Conservation (phyloP, 2,888 invertebrate genomes). For the Creontiades dilutus region DNA sequence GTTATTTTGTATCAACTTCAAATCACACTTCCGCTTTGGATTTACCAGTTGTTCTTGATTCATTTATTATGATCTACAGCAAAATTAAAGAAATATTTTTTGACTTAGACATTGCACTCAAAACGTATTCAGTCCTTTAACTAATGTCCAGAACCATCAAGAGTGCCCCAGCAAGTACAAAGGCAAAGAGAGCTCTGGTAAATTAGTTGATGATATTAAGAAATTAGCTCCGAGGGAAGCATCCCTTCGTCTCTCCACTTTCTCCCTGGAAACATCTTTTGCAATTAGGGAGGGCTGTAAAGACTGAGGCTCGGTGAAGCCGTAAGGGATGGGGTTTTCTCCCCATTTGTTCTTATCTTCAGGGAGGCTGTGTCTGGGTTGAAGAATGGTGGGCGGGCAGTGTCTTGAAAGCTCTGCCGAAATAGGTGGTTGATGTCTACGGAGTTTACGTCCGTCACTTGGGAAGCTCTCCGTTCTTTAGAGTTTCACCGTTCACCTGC, state of each 20-base stretch:
- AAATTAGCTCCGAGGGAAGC: slow-evolving; percentile 55
- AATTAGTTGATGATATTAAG: slow-evolving; percentile 58
- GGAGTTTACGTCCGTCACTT: slow-evolving; percentile 7
- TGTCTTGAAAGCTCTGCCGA: slow-evolving; percentile 4
- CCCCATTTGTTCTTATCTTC: slow-evolving; percentile 52
- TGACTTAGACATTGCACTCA: neutral
- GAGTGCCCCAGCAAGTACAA: slow-evolving; percentile 11
- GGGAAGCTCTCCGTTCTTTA: neutral
- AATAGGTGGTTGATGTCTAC: neutral
- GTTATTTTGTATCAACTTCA: too few relatives aligned
- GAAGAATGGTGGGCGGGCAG: slow-evolving; percentile 25
- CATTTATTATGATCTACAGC: neutral
- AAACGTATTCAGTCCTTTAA: neutral
- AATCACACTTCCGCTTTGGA: too few relatives aligned
- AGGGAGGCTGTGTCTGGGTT: slow-evolving; percentile 8
- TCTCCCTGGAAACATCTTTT: slow-evolving; percentile 46
- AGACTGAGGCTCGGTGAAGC: slow-evolving; percentile 22
- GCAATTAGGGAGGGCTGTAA: slow-evolving; percentile 49
- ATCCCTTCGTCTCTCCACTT: neutral
- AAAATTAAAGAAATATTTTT: neutral
- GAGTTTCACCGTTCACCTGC: neutral
- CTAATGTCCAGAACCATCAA: slow-evolving; percentile 2
- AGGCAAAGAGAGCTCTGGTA: slow-evolving; percentile 30
- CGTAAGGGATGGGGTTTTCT: slow-evolving; percentile 29
- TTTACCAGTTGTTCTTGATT: neutral